Base-by-base conservation (phyloP, 1,140 invertebrate genomes). In the Tetranychus urticae region DNA sequence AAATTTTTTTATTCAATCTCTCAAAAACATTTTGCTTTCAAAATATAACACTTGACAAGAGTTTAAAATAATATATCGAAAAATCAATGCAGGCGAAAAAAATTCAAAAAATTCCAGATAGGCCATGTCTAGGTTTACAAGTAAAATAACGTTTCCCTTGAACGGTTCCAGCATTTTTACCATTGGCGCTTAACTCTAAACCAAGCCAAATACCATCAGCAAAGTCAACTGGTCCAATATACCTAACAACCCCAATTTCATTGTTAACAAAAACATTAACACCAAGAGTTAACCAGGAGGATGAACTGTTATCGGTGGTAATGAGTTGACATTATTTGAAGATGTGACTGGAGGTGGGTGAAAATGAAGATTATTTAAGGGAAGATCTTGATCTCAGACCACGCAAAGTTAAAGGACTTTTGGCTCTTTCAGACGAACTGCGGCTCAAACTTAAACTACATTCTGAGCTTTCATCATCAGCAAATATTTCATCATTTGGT, bases 121-220 rank as follows among this genome's bases (percentile, higher is more conserved):
- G 75, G 1, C 92, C 93, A 72, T 84, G 86, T 68, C 86, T 84
- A 31, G 85, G 82, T 62, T 80, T 78, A 72, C 92, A 97, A 64
- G 86, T 82, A 75, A 97, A 97, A 75, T 97, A 97, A 75, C 90
- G 92, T 74, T 55, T 66, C 7, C 76, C 90, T 65, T 81, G 85
- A 46, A 97, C 88, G 50, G 86, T 83, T 52, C 92, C 91, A 74
- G 97, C 90, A 75, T 97, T 97, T 73, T 94, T 62, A 14, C 92
- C 92, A 61, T 84, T 73, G 1, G 88, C 82, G 62, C 93, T 89
- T 63, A 97, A 75, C 73, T 96, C 89, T 33, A 97, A 83, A 14
- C 92, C 92, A 62, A 86, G 90, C 90, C 90, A 96, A 66, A 88
- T 81, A n/a, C 91, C 90, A 33, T 80, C 70, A 8, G 89, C 88